phyloP scores from a whole-genome alignment of 2,888 invertebrate genomes.

The Drosophila ustulata region DNA sequence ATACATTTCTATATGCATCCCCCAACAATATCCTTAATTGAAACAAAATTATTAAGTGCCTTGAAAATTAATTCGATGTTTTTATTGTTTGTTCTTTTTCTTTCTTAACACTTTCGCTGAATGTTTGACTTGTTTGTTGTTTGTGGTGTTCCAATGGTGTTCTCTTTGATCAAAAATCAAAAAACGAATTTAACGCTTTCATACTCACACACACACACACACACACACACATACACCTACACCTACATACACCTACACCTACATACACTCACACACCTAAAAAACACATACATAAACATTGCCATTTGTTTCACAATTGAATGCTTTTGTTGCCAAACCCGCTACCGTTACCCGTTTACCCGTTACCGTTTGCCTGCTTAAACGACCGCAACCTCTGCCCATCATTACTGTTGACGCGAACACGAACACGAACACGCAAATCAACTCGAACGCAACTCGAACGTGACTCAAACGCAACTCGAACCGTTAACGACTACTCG shows the following conservation, averaged over 20 bases:
- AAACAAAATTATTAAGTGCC: conserved; percentile 54
- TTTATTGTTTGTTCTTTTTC: conserved; percentile 67
- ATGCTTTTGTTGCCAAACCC: conserved; percentile 73
- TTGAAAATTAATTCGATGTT: conserved; percentile 70
- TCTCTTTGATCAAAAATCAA: conserved; percentile 50
- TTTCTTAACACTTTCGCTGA: conserved; percentile 75
- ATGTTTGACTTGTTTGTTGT: conserved; percentile 80
- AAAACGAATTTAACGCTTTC: conserved; percentile 73
- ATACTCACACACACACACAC: conserved; percentile 67
- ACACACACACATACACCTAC: conserved; percentile 24
- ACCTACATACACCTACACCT: conserved; percentile 16
- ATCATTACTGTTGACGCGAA: conserved; percentile 20
- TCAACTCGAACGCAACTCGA: conserved; percentile 21
- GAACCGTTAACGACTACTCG: conserved; percentile 2
- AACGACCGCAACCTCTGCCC: conserved; percentile 51
- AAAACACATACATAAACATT: conserved; percentile 29
- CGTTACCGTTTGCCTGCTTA: conserved; percentile 54
- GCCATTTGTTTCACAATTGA: conserved; percentile 63
- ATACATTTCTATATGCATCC: conserved; percentile 19
- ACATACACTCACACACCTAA: conserved; percentile 24
- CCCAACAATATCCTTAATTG: conserved; percentile 12
- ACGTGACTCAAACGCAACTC: conserved; percentile 16
- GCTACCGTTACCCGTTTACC: conserved; percentile 58
- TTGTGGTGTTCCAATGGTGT: conserved; percentile 78
- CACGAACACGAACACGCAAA: conserved; percentile 20